Evolutionary conservation across 1,140 invertebrate species (phyloP), one percentile per base, ranked within the genome.

Genomic region (Arctopsyche grandis): DNA sequence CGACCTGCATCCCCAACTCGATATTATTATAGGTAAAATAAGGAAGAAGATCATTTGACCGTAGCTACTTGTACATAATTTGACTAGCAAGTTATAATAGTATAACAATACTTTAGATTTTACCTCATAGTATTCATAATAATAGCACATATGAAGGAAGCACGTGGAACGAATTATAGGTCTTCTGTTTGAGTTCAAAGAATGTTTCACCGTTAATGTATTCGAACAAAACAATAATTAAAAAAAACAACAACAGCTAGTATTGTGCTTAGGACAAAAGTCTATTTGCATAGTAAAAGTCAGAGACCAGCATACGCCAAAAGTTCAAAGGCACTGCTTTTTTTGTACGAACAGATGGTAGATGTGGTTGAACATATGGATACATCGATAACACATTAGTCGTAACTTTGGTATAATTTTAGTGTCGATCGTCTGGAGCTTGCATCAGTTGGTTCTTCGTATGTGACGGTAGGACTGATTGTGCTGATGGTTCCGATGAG

Each of bases 381-480:
- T 38, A 38, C 7, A 7, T 38, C 1, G 3, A 38, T 38, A 38
- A 38, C 29, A 38, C 7, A 38, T 38, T 1, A 38, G 29, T 52
- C 48, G 48, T 14, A 52, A 12, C 16, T 5, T 14, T 14, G 9
- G n/a, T 19, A 16, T 52, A 52, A 26, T 84, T 89, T 77, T 87
- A 95, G 91, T 95, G 94, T 83, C 91, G 94, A 69, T 92, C 91
- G 78, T 93, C 93, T 76, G 95, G 95, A 0, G 89, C 91, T 0
- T 98, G 97, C 86, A 96, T 98, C 83, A 94, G 93, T 83, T 94
- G 93, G 91, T 95, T 94, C 86, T 98, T 97, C 87, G 93, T 97
- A 0, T 99, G 97, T 87, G 97, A 98, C 86, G 95, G 95, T n/a
- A 91, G 95, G 80, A 90, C 91, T 74, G 96, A 98, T 85, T 98